Evolutionary conservation across 2,888 invertebrate genomes (phyloP), one percentile per base, ranked within the genome.

Genomic region (Acanthosepion pharaonis): DNA sequence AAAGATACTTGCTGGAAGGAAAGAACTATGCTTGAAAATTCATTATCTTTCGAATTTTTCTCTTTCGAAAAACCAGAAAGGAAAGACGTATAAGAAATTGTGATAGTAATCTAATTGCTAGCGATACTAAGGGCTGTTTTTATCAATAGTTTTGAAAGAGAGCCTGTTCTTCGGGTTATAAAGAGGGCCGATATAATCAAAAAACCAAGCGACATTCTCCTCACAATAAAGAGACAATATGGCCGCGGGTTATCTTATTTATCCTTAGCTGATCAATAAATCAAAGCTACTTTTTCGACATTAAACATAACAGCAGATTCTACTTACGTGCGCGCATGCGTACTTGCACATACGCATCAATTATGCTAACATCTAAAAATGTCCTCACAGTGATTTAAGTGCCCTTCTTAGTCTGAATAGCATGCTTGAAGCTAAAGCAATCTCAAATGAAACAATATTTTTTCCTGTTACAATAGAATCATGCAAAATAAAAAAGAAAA

Each of bases 51-150:
- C 18, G n/a, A 78, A 78, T 33, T 78, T 78, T n/a, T n/a, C 78
- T 15, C 11, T 78, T 33, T n/a, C n/a, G n/a, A n/a, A 78, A 78
- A 78, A 78, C n/a, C 78, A 33, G n/a, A 78, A 78, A 78, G 78
- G n/a, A 78, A 78, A 78, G n/a, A 78, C 78, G n/a, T 78, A n/a
- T 11, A n/a, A n/a, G 5, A 78, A 33, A 78, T 78, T 78, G 78
- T 33, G 33, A 78, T 9, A 11, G 78, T 78, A 78, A 78, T 78
- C 78, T 78, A 78, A 78, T 78, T 78, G 78, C n/a, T 18, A 8
- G 8, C n/a, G 78, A 78, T 78, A 78, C 78, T 78, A 78, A 78
- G n/a, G 78, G 78, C 78, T 78, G 78, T 78, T 78, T 78, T 78
- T 78, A 78, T 78, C 78, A 15, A n/a, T n/a, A 78, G 78, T 78